Evolutionary conservation across 2,113 vertebrate species (phyloP), one percentile per base, ranked within the genome.

Genomic region (Lathamus discolor): DNA sequence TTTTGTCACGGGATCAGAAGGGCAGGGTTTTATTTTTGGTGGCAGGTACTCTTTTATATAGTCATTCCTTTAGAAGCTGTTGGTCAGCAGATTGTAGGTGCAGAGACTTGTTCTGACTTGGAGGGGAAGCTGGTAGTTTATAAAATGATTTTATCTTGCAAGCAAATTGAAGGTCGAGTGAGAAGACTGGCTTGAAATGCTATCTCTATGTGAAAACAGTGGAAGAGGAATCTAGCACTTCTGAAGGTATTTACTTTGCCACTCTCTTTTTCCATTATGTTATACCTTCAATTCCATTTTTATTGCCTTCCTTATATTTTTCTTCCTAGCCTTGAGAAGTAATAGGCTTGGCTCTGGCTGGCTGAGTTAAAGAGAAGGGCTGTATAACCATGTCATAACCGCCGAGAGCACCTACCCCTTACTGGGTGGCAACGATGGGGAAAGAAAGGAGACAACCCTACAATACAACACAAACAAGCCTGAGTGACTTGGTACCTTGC

Each of bases 161-260:
- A 90, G 68, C 46, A 85, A 95, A 96, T 66, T 85, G 73, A 68
- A 88, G 83, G 17, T 44, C 1, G 2, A 86, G 35, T 24, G 54
- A 73, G 69, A 79, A 24, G 25, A 77, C 95, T 79, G 55, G 25
- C 78, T 95, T 88, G 83, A 90, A 94, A 86, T 79, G 28, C 29
- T 73, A 41, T 67, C 72, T 90, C 44, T 75, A 46, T 22, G 23
- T 59, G 43, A 88, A 92, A 72, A 75, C 49, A 80, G 39, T 74
- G 39, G 39, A 43, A 9, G 20, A 75, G 35, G 11, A 51, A 68
- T 57, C 33, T 86, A 70, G 43, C 28, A 14, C 54, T 83, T 64
- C 48, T 82, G 81, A 80, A 76, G 24, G 8, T 54, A 43, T 88
- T 96, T 93, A 44, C 46, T 88, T 85, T 77, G 27, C 29, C 23